Evolutionary conservation across 2,888 invertebrate species (phyloP).

Genomic region (Ferrisia virgata): DNA sequence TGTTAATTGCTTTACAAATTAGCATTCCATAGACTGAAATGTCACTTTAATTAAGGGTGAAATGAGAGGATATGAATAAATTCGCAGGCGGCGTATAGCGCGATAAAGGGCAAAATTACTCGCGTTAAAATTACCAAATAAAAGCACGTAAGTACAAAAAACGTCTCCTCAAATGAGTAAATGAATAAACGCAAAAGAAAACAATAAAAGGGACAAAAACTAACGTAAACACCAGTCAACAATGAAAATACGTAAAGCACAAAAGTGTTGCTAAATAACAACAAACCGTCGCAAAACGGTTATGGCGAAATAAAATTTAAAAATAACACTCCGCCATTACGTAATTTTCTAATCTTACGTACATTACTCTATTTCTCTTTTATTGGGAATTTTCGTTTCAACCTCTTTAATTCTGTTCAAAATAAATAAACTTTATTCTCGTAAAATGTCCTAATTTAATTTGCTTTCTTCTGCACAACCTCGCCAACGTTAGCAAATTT

Average conservation of each 20-base stretch:
- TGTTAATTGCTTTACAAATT: not conserved
- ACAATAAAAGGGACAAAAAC: not conserved
- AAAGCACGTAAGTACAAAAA: not conserved
- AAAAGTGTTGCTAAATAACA: constrained; percentile 1
- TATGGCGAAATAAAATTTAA: constrained; percentile 6
- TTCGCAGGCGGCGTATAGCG: not conserved
- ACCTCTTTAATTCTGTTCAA: constrained; percentile 1
- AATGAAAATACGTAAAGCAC: constrained; percentile 4
- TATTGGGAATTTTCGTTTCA: constrained; percentile 1
- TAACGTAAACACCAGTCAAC: not conserved
- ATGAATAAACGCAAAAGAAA: not conserved
- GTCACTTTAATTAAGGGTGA: not conserved
- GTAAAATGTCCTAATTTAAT: constrained; percentile 14
- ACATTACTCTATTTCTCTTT: constrained; percentile 17
- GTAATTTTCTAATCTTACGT: constrained; percentile 1
- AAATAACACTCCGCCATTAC: not conserved
- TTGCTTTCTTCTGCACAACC: not conserved
- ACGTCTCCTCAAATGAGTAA: not conserved
- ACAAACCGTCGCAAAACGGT: not conserved
- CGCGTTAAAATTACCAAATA: constrained; percentile 1
- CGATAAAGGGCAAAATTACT: not conserved
- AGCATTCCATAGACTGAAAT: not conserved
- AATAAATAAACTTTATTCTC: constrained; percentile 5
- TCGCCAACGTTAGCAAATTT: no score
- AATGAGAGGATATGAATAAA: not conserved